These are phyloP conservation scores for Pocillopora grandis DNA, from an alignment of 92 coral and sea anemone genomes.

Conservation along the genomic window DNA sequence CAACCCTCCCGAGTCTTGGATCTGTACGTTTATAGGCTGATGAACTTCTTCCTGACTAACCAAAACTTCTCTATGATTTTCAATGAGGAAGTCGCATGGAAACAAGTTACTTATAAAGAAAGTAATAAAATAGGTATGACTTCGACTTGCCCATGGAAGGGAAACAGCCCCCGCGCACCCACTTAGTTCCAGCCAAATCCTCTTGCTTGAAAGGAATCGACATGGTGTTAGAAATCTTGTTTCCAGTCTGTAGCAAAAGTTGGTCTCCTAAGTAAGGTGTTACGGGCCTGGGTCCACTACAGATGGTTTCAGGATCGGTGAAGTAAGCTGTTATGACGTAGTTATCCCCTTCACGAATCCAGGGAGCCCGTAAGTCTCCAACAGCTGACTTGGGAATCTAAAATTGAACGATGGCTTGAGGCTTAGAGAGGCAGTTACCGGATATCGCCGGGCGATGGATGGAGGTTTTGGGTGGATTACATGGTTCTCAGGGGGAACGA, in stretches of 20 bases:
- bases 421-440: too few species aligned
- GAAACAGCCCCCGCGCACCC: conserved; percentile 90
- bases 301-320: conserved; percentile 73
- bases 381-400: conserved; percentile 67
- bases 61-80: too few species aligned
- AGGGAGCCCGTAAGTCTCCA: conserved; percentile 43
- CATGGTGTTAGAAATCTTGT: conserved; percentile 27
- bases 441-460: too few species aligned
- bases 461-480: too few species aligned
- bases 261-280: conserved; percentile 75
- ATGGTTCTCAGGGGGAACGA: too few species aligned
- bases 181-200: conserved; percentile 62
- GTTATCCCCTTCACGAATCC: conserved; percentile 77
- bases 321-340: conserved; percentile 95
- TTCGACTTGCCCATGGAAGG: conserved; percentile 73
- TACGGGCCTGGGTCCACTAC: conserved; percentile 65
- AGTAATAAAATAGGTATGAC: not conserved
- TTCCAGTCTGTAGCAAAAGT: conserved; percentile 78
- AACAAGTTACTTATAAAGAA: too few species aligned
- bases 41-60: too few species aligned
- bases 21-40: too few species aligned
- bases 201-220: conserved; percentile 80
- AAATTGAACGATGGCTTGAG: not conserved
- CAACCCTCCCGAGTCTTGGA: too few species aligned
- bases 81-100: too few species aligned